A percentile compares a stretch with the other conserved stretches of the same genome.
Evolutionary conservation across 2,888 invertebrate genomes (phyloP).

Genomic region (Epiblema foenella): DNA sequence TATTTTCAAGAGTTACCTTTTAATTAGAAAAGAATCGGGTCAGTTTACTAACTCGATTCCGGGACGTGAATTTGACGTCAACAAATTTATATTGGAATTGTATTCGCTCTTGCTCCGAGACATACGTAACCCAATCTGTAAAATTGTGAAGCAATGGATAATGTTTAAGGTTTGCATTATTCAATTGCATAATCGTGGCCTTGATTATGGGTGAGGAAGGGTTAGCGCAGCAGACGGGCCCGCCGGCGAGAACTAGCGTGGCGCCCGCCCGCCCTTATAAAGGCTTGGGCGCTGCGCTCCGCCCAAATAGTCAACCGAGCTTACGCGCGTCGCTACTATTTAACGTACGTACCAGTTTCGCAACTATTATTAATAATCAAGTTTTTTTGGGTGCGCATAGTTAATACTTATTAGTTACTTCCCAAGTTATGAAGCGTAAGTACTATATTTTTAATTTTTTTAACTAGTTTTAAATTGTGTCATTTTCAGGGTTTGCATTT

Average conservation of each 20-base stretch:
- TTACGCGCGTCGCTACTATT: constrained; percentile 58
- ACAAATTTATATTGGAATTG: no score
- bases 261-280: constrained; percentile 64
- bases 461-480: not conserved
- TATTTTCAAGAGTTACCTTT: no score
- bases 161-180: no score
- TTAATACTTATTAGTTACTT: not conserved
- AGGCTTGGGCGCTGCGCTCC: constrained; percentile 62
- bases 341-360: constrained; percentile 47
- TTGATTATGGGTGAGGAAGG: not conserved
- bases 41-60: no score
- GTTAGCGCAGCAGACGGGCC: not conserved
- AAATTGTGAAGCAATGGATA: no score
- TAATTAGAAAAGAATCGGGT: no score
- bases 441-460: constrained; percentile 1
- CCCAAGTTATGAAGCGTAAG: constrained; percentile 29
- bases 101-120: no score
- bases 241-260: not conserved
- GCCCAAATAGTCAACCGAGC: constrained; percentile 63
- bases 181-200: not conserved
- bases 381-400: not conserved
- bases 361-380: constrained; percentile 1
- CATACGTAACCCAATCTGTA: no score
- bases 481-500: not conserved
- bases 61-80: no score